A percentile compares a stretch with the other conserved stretches of the same genome.
These are phyloP conservation scores for Vireo griseus DNA, from an alignment of 2,797 vertebrate species.

Conservation along the genomic window DNA sequence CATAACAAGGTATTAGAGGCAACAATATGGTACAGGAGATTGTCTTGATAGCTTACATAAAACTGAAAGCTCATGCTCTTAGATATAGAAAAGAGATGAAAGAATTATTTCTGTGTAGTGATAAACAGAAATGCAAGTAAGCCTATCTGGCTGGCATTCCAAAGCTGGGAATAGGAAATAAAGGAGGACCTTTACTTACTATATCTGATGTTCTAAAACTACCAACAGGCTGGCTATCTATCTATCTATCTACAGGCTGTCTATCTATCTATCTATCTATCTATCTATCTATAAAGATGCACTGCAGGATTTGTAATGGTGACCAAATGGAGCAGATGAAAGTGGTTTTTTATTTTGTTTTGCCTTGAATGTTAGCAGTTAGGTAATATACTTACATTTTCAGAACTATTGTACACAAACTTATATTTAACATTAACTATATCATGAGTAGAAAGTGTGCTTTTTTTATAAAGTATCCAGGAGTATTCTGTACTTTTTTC, in stretches of 20 bases:
- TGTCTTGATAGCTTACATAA: neutral
- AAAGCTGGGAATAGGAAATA: neutral
- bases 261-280: neutral
- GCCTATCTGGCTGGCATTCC: neutral
- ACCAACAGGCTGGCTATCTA: neutral
- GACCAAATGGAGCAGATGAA: neutral
- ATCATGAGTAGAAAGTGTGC: neutral
- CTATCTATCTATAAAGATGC: neutral
- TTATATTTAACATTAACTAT: neutral
- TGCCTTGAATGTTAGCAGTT: neutral
- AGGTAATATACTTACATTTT: neutral
- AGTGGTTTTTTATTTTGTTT: neutral
- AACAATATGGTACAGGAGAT: neutral
- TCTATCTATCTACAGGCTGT: fast-evolving
- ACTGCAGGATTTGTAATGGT: neutral
- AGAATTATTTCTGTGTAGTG: neutral
- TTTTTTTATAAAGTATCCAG: neutral
- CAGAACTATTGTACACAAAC: neutral
- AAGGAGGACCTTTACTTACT: neutral
- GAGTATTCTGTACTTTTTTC: neutral
- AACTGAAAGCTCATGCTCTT: neutral
- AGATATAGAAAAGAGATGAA: neutral
- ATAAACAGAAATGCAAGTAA: neutral
- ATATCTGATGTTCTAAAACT: neutral
- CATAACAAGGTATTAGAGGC: neutral